Evolutionary conservation across 2,888 invertebrate genomes (phyloP), one percentile per base, ranked within the genome.

Genomic region (Anorthoa munda): DNA sequence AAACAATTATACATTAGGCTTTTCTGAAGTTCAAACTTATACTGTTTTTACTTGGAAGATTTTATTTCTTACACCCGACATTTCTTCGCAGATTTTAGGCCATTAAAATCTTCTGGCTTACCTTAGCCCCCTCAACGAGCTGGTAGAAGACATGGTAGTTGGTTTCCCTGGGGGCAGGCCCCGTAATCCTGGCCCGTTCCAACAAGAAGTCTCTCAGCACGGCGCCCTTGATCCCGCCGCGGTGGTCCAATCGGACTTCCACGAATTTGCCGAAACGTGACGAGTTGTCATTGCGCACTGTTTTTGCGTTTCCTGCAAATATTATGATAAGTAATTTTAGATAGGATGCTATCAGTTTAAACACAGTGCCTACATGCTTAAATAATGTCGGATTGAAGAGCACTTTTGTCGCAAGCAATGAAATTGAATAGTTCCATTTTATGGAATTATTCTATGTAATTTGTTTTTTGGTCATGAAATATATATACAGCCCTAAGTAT

Each of bases 201-300:
- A 99, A 95, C 67, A 99, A 96, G 92, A 99, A 99, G 94, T 99
- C 99, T 90, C 99, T 98, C 68, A 99, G 98, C 79, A 99, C 98
- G 87, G 99, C 99, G 23, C 99, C 99, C 85, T 98, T 98, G 89
- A 99, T 99, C 94, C 98, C 98, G 96, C 98, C 98, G 87, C 98
- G 97, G 79, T 97, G 97, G 95, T 99, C 99, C 91, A 99, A 98
- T 90, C 99, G 98, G 12, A 99, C 98, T 95, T 99, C 99, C 97
- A 99, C 99, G 92, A 99, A 99, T 95, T 99, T 99, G n/a, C 99
- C 99, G 93, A 99, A 99, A 15, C 99, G 97, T 55, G 98, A 98
- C 18, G 99, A 99, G 93, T 99, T 99, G 94, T 99, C 99, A 91
- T 99, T 99, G 63, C 99, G 97, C 17, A 99, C 98, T 0, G 99